Evolutionary conservation across 1,140 invertebrate genomes (phyloP), one percentile per base, ranked within the genome.

Genomic region (Ganaspis sp.): DNA sequence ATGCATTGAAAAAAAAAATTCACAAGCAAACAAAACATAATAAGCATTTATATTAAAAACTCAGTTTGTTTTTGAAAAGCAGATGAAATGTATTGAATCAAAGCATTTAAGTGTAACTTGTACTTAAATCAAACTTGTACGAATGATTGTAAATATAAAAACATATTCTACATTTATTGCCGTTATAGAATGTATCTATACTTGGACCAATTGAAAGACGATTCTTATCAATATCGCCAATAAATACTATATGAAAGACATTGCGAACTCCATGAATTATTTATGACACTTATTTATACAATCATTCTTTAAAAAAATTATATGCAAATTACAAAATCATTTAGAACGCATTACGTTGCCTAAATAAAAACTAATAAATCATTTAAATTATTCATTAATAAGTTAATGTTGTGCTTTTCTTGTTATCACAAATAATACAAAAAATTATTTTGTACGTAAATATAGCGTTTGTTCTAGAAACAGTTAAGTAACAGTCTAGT

Each of bases 351-450:
- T 12, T 15, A 45, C 42, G 3, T n/a, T 45, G 4, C 12, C 4
- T 15, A 15, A 3, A 45, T 15, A 45, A 4, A 45, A 45, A 45
- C 4, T 2, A 45, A 4, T 15, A 40, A 40, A 1, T 45, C 4
- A 45, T 15, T 45, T 15, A 15, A 15, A n/a, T n/a, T n/a, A n/a
- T n/a, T n/a, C 42, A 45, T 4, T 83, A 54, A 87, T 85, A 19
- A 88, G n/a, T n/a, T n/a, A n/a, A 91, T 0, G 90, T 6, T 8
- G 45, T 17, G 19, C 45, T 17, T 49, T 19, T 17, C 8, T 6
- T 17, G n/a, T 42, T 49, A 49, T 19, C n/a, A 19, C 11, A 26
- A 64, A 26, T 4, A 12, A 64, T 9, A 21, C 5, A 12, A 64
- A 23, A 26, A 29, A 34, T 64, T 34, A 29, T 4, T 34, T 64